Evolutionary conservation across 2,113 vertebrate species (phyloP).

Genomic region (Myiagra hebetior): DNA sequence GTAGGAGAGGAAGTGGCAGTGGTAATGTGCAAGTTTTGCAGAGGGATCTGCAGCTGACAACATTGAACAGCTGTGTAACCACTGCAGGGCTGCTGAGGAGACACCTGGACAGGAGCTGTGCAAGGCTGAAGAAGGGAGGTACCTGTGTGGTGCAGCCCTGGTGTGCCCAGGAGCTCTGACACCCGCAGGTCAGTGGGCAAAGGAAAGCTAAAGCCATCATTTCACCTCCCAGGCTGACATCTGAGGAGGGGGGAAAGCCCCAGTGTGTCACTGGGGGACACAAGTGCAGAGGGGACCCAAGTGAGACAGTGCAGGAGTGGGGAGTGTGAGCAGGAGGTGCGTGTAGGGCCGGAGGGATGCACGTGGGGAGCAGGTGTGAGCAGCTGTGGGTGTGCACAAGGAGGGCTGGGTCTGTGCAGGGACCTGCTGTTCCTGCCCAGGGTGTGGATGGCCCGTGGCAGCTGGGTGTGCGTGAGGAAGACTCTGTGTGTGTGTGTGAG

Average conservation of each 20-base stretch:
- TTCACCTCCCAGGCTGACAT: background rate
- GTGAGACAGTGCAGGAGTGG: too few relatives aligned
- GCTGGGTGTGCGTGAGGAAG: background rate
- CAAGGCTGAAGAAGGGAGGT: background rate
- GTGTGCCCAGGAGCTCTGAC: background rate
- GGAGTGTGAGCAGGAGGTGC: background rate
- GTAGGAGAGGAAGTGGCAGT: background rate
- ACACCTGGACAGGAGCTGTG: background rate
- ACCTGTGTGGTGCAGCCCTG: background rate
- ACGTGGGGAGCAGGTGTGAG: accelerated
- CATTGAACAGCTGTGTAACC: background rate
- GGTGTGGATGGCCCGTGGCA: background rate
- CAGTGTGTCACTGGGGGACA: background rate
- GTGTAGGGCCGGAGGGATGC: background rate
- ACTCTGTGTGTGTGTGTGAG: background rate
- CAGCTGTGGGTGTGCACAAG: background rate
- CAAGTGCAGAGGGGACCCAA: accelerated
- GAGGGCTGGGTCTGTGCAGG: background rate
- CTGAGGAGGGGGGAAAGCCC: background rate
- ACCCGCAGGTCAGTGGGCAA: background rate
- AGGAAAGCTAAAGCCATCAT: background rate
- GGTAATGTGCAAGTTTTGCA: background rate
- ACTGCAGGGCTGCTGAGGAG: background rate
- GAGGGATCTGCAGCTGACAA: background rate
- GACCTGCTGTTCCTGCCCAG: background rate